Percentiles rank a stretch among this genome's conserved stretches.
phyloP scores from a whole-genome alignment of 2,888 invertebrate species.

The Scaptomyza parva region DNA sequence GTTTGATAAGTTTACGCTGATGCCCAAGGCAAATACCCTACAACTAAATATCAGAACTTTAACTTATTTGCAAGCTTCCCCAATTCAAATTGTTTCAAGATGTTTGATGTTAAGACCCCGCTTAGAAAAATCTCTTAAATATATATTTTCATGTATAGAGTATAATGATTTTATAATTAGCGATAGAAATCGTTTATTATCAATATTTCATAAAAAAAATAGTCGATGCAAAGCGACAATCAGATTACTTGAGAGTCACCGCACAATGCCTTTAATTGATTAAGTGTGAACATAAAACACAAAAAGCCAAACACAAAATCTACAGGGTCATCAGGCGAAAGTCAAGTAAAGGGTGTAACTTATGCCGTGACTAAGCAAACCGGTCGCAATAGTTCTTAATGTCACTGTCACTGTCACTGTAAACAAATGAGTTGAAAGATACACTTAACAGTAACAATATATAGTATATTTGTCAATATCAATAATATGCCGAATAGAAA shows the following conservation, averaged over 20 bases:
- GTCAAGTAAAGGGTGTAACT: slow-evolving; percentile 10
- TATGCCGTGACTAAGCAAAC: slow-evolving; percentile 4
- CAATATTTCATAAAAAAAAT: background rate
- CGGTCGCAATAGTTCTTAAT: background rate
- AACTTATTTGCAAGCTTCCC: too few species aligned
- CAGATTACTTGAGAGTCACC: background rate
- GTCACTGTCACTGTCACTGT: background rate
- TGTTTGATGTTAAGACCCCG: too few species aligned
- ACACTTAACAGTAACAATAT: background rate
- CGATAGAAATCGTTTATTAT: background rate
- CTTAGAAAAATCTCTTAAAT: too few species aligned
- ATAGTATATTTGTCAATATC: slow-evolving; percentile 5
- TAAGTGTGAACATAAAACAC: background rate
- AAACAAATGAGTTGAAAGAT: background rate
- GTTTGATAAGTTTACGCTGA: too few species aligned
- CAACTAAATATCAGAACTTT: too few species aligned
- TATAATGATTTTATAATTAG: background rate
- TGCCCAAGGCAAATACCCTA: too few species aligned
- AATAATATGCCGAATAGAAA: slow-evolving; percentile 18
- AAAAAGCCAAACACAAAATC: background rate
- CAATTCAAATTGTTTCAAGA: too few species aligned
- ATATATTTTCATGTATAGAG: too few species aligned
- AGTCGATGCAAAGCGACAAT: slow-evolving; percentile 1
- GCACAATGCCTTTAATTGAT: background rate
- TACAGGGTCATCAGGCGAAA: slow-evolving; percentile 2